Conservation (phyloP, 2,113 vertebrate genomes). For the Phoenicopterus ruber region DNA sequence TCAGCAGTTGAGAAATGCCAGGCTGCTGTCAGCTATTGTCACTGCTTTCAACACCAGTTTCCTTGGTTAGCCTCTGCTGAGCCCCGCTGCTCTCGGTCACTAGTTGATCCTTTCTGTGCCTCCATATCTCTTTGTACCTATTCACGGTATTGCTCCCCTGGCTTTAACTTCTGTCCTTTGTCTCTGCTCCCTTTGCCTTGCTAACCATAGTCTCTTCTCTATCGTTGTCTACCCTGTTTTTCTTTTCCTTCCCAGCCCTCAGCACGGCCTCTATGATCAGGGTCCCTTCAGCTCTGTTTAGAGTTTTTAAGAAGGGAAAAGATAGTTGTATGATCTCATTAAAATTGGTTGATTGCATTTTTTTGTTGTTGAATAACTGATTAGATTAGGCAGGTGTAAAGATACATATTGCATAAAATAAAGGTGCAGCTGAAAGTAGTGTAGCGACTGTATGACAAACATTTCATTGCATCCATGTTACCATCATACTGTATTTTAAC, state of each 20-base stretch:
- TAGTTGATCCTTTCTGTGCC: neutral
- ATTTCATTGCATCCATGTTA: neutral
- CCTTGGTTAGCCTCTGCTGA: neutral
- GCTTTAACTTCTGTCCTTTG: neutral
- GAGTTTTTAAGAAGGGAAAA: neutral
- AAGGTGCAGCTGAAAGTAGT: neutral
- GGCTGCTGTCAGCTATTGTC: neutral
- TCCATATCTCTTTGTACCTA: neutral
- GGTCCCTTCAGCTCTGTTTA: neutral
- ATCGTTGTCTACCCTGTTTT: accelerated
- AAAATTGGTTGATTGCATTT: neutral
- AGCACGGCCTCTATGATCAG: neutral
- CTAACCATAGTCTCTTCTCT: neutral
- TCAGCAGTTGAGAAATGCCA: neutral
- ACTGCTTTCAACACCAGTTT: neutral
- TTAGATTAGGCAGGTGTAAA: neutral
- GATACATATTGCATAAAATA: neutral
- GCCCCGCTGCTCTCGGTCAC: neutral
- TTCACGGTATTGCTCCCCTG: neutral
- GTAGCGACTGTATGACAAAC: neutral
- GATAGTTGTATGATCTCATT: neutral
- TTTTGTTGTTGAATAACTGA: neutral
- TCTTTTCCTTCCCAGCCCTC: neutral
- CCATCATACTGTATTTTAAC: neutral
- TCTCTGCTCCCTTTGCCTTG: neutral